Base-by-base conservation (phyloP, 2,113 vertebrate species). In the Nanger granti region DNA sequence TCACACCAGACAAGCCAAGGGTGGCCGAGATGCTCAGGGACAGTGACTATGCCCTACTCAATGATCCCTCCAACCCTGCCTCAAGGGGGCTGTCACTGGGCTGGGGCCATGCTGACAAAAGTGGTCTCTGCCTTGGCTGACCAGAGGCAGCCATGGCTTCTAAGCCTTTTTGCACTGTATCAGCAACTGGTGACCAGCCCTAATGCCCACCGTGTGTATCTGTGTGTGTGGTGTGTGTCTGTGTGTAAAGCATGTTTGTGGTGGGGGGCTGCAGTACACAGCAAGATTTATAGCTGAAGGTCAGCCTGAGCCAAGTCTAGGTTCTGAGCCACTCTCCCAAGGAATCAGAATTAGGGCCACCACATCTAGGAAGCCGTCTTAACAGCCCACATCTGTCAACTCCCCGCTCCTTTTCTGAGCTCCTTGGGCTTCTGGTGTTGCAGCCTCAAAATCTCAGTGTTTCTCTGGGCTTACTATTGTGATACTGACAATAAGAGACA, bases 201-300 rank as follows among this genome's bases (percentile, higher is more conserved):
- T 76, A 20, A 41, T 66, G 44, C 54, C 90, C 37, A 60, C 2
- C 0, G 0, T 4, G 10, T 11, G 7, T 34, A 28, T 18, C 24
- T 34, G 55, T 26, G 31, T 18, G 8, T 3, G 24, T 8, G 49
- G 28, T 1, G 0, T 6, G 8, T 9, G 6, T 28, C 13, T 15
- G 44, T 41, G 54, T 31, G 34, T 20, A 24, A 73, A 73, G 37
- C n/a, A 37, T 73, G 66, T 73, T 73, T 73, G n/a, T 37, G 66
- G 44, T 29, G 4, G 44, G 41, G 4, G 47, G 47, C 2, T 22
- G 18, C 8, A 22, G 31, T 4, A 11, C 29, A 76, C 14, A 55
- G 57, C 8, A 93, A 87, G 55, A 88, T 60, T 95, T 66, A 60
- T 10, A 59, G 59, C 59, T 86, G 31, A 55, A 92, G 73, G 89